Evolutionary conservation across 1,140 invertebrate species (phyloP), one percentile per base, ranked within the genome.

Genomic region (Ooceraea biroi): DNA sequence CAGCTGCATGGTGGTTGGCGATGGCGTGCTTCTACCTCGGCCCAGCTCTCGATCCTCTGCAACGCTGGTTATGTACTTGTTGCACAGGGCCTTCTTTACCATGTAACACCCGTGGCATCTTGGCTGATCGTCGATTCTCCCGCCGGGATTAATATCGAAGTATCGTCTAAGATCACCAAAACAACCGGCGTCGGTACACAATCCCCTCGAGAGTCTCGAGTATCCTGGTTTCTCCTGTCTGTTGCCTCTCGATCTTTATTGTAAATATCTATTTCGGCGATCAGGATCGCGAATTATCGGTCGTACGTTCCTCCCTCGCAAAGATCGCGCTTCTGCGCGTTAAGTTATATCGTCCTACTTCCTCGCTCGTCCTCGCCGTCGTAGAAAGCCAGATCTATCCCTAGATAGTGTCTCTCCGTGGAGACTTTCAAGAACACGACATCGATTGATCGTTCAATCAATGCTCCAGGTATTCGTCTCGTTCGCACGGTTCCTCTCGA

Each of bases 41-140:
- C 87, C 94, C 93, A 94, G 57, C 82, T 93, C 36, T 94, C 94
- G 68, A 94, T 74, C 92, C 92, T 83, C 92, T 92, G 72, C 88
- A 60, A 94, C 91, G 82, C 92, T 93, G 83, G 77, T 94, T 82
- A 94, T 94, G 85, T 95, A 95, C 92, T 95, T 95, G 93, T 95
- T 95, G 94, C 94, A 95, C 87, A 94, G 61, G 52, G 94, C 91
- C 83, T 95, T 95, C 91, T 95, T 95, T 78, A 95, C 95, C 95
- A 95, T 95, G 80, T 95, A 95, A 86, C 95, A 95, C 44, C n/a
- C 95, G 94, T 83, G 95, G 95, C 95, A 95, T 94, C 71, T 92
- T 94, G 89, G 57, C 46, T 83, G 68, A 68, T 77, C 66, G 50
- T 63, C 27, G 27, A 14, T 84, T 63, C 14, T 69, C 65, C 12